Conservation (phyloP, 2,888 invertebrate genomes). For the Frankliniella fusca region DNA sequence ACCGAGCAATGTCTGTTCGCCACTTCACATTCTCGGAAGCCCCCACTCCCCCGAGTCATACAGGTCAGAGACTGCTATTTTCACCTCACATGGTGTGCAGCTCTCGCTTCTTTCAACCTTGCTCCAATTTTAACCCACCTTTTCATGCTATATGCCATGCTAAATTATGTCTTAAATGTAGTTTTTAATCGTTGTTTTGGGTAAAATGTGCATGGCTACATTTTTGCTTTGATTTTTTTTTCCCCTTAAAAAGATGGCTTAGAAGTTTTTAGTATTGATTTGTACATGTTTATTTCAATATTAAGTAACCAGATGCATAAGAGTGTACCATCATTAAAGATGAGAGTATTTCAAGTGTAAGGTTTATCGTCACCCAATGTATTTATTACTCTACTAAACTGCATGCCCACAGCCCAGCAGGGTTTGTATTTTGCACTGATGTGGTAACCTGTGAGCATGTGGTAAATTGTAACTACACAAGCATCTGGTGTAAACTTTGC, state of each 20-base stretch:
- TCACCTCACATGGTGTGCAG: not conserved
- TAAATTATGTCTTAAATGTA: not conserved
- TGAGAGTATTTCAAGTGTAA: no score
- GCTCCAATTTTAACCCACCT: not conserved
- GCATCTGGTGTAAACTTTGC: no score
- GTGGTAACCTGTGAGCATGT: no score
- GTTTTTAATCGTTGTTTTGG: not conserved
- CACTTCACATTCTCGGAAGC: conserved; percentile 16
- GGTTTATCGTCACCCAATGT: not conserved
- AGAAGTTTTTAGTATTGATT: no score
- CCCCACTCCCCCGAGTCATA: conserved; percentile 24
- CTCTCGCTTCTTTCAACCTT: conserved; percentile 12
- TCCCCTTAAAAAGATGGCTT: not conserved
- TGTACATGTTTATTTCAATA: no score
- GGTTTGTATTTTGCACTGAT: not conserved
- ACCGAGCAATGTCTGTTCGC: conserved; percentile 21
- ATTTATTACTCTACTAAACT: not conserved
- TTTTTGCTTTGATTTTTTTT: not conserved
- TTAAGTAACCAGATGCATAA: no score
- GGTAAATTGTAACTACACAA: no score
- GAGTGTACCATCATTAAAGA: no score
- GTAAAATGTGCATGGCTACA: not conserved
- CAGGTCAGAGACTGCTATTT: conserved; percentile 13
- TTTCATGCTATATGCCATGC: not conserved
- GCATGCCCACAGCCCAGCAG: not conserved